Conservation (phyloP, 1,140 invertebrate genomes). For the Conus betulinus region DNA sequence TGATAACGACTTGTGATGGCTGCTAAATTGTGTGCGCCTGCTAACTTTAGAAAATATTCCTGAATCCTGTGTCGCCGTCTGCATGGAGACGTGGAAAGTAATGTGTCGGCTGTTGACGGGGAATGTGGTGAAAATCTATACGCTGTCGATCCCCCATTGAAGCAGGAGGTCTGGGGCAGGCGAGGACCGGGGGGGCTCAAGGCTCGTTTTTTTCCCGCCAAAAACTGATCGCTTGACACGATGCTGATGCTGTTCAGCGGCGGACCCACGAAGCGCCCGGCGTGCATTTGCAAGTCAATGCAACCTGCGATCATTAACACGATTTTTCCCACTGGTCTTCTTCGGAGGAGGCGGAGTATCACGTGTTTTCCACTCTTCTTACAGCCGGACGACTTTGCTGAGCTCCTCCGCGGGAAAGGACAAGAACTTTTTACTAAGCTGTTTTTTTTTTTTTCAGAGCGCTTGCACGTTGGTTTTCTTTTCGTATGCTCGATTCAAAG, state of each 20-base stretch:
- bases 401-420: too few species aligned
- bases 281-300: constrained; percentile 21
- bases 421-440: too few species aligned
- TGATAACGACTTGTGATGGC: too few species aligned
- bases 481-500: too few species aligned
- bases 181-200: not conserved
- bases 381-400: too few species aligned
- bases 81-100: not conserved
- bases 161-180: not conserved
- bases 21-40: too few species aligned
- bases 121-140: not conserved
- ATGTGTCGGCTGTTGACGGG: not conserved
- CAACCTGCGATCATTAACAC: not conserved
- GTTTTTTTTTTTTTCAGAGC: too few species aligned
- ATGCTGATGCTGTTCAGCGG: not conserved
- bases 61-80: too few species aligned
- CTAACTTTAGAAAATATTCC: too few species aligned
- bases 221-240: not conserved
- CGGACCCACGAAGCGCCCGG: not conserved
- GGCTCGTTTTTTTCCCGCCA: not conserved
- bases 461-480: too few species aligned
- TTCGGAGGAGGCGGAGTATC: not conserved
- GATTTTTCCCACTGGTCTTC: not conserved
- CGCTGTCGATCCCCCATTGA: not conserved
- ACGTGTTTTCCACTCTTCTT: not conserved